Evolutionary conservation across 2,797 vertebrate genomes (phyloP).

Genomic region (Staurois parvus): DNA sequence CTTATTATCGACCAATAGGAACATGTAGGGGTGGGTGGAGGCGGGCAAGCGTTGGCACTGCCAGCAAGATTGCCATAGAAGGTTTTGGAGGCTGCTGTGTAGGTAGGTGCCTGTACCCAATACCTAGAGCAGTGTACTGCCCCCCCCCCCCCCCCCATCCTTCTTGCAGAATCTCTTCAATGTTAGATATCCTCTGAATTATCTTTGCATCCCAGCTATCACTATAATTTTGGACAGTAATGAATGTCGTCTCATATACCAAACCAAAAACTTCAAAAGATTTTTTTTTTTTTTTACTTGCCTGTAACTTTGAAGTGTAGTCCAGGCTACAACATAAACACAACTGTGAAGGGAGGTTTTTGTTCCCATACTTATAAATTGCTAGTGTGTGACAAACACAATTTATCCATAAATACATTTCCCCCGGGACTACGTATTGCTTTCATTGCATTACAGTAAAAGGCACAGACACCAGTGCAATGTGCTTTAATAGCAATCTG

Average conservation of each 20-base stretch:
- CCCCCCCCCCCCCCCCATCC: too few species aligned
- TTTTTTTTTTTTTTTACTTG: background rate
- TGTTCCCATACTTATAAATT: slow-evolving; percentile 68
- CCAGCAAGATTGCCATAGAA: too few species aligned
- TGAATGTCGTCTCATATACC: background rate
- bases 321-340: slow-evolving; percentile 60
- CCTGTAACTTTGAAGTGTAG: background rate
- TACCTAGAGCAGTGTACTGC: too few species aligned
- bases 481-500: slow-evolving; percentile 78
- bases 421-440: slow-evolving; percentile 73
- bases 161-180: too few species aligned
- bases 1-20: too few species aligned
- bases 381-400: slow-evolving; percentile 72
- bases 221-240: background rate
- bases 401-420: slow-evolving; percentile 73
- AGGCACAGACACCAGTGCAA: slow-evolving; percentile 72
- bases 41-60: too few species aligned
- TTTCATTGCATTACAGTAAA: slow-evolving; percentile 73
- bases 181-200: too few species aligned
- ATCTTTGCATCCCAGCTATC: background rate
- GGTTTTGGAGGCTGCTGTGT: too few species aligned
- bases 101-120: too few species aligned
- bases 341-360: slow-evolving; percentile 67
- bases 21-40: too few species aligned
- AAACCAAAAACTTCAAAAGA: slow-evolving; percentile 3